phyloP scores from a whole-genome alignment of 2,888 invertebrate species.

The Drepanosiphum platanoidis region DNA sequence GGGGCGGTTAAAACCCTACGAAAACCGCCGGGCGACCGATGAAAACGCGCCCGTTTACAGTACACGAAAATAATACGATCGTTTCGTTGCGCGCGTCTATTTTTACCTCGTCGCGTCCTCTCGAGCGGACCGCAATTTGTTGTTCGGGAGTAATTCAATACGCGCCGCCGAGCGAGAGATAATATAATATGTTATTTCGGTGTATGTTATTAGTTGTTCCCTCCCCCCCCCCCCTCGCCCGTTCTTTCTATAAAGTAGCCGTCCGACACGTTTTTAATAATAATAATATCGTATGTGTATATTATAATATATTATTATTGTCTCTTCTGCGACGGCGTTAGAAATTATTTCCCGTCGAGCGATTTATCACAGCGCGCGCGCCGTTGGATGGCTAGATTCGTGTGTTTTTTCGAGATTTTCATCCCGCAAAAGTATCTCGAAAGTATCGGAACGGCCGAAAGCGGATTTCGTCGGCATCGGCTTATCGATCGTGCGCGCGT shows the following conservation, averaged over 20 bases:
- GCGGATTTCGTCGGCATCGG: not conserved
- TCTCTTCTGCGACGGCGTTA: conserved; percentile 4
- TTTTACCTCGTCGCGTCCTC: not conserved
- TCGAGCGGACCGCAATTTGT: not conserved
- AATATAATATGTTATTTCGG: too few relatives aligned
- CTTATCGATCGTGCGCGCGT: not conserved
- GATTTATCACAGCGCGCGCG: not conserved
- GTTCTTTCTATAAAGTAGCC: not conserved
- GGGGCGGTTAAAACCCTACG: too few relatives aligned
- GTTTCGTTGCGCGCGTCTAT: not conserved
- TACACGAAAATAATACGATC: too few relatives aligned
- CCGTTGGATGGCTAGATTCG: not conserved
- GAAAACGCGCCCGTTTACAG: too few relatives aligned
- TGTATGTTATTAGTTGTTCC: too few relatives aligned
- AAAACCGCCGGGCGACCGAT: too few relatives aligned
- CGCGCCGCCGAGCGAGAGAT: not conserved
- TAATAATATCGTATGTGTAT: conserved; percentile 6
- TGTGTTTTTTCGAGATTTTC: not conserved
- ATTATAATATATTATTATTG: too few relatives aligned
- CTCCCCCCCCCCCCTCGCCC: too few relatives aligned
- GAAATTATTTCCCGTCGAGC: conserved; percentile 17
- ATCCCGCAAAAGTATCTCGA: not conserved
- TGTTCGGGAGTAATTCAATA: not conserved
- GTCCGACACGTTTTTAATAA: conserved; percentile 20
- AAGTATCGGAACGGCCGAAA: not conserved